A percentile compares a stretch with the other conserved stretches of the same genome.
Evolutionary conservation across 1,140 invertebrate genomes (phyloP).

Genomic region (Bilobella aurantiaca): DNA sequence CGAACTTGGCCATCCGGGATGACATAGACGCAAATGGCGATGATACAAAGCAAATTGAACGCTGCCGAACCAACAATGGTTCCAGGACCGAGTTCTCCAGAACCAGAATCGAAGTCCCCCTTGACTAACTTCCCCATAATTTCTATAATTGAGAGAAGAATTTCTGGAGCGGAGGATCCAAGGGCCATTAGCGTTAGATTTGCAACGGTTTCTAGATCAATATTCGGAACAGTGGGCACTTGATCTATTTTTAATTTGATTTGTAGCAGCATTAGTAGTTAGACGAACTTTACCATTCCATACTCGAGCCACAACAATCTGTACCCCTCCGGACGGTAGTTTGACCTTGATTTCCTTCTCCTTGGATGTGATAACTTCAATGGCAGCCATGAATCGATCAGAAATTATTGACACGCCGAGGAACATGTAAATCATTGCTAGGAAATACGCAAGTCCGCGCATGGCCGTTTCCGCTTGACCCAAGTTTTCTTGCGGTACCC

Average conservation of each 20-base stretch:
- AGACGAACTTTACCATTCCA: constrained; percentile 47
- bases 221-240: neutral
- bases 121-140: constrained; percentile 42
- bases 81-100: constrained; percentile 50
- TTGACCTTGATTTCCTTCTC: constrained; percentile 43
- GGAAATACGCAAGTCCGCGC: constrained; percentile 41
- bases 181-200: constrained; percentile 57
- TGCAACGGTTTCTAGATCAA: constrained; percentile 42
- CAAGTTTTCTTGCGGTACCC: neutral
- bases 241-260: neutral
- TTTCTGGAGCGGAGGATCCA: constrained; percentile 54
- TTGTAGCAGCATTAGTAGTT: neutral
- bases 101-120: constrained; percentile 37
- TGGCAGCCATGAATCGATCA: constrained; percentile 50
- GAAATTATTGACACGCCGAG: constrained; percentile 50
- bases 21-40: constrained; percentile 47
- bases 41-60: constrained; percentile 52
- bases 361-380: constrained; percentile 54
- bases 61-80: constrained; percentile 56
- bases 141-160: constrained; percentile 53
- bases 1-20: constrained; percentile 44
- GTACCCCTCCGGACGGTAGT: neutral
- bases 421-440: constrained; percentile 48
- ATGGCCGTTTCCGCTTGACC: neutral
- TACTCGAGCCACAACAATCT: constrained; percentile 46